Conservation (phyloP, 2,113 vertebrate genomes). For the Pagrus major region DNA sequence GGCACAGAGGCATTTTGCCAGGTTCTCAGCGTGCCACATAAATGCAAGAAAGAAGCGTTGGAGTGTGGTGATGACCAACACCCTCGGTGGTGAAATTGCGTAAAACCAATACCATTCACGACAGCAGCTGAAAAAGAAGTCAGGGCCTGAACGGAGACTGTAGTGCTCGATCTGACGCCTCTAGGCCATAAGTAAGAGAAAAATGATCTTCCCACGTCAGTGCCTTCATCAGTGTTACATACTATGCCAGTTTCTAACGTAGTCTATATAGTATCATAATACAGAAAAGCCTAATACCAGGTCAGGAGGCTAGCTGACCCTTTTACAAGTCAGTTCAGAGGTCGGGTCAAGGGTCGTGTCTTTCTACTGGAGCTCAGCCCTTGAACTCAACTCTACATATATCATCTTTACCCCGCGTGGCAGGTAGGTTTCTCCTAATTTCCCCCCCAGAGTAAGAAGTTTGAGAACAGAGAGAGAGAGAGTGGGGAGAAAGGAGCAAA, state of each 20-base stretch:
- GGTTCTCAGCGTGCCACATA: slow-evolving; percentile 29
- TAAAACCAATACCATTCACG: slow-evolving; percentile 12
- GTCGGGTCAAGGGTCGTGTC: slow-evolving; percentile 57
- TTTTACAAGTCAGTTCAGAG: slow-evolving; percentile 57
- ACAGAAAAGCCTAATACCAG: slow-evolving; percentile 44
- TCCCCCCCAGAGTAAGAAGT: slow-evolving; percentile 45
- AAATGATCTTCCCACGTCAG: too few species aligned
- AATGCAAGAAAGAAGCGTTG: slow-evolving; percentile 5
- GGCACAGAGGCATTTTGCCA: slow-evolving; percentile 41
- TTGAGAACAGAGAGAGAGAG: slow-evolving; percentile 37
- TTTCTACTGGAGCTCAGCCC: slow-evolving; percentile 62
- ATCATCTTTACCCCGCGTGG: slow-evolving; percentile 60
- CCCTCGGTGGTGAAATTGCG: slow-evolving; percentile 33
- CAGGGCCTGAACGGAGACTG: background rate
- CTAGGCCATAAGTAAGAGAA: too few species aligned
- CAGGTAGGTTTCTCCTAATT: slow-evolving; percentile 54
- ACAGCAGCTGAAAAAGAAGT: slow-evolving; percentile 7
- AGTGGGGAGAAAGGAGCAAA: slow-evolving; percentile 13
- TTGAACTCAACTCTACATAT: slow-evolving; percentile 72
- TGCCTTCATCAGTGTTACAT: background rate
- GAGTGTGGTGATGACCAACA: slow-evolving; percentile 26
- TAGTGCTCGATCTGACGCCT: background rate
- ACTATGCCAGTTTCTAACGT: slow-evolving; percentile 26
- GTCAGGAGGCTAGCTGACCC: slow-evolving; percentile 54
- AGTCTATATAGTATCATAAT: slow-evolving; percentile 31